phyloP scores from a whole-genome alignment of 2,888 invertebrate species.

The Microctonus aethiopoides region DNA sequence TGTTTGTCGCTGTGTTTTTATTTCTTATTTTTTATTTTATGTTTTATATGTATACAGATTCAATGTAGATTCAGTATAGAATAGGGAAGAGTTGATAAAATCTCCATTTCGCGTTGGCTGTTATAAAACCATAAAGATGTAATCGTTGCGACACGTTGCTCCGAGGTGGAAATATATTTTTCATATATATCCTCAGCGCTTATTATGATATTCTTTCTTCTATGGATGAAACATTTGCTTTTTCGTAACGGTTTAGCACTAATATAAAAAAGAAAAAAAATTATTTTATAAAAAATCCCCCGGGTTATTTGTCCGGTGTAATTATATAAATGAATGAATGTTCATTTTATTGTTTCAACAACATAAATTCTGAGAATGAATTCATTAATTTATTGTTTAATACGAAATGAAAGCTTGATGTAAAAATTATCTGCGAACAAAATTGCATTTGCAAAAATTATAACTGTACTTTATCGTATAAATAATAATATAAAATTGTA shows the following conservation, averaged over 20 bases:
- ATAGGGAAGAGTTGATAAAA: conserved; percentile 42
- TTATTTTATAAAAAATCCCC: no score
- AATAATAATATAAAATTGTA: no score
- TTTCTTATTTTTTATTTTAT: no score
- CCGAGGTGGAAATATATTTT: conserved; percentile 12
- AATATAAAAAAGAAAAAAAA: background rate
- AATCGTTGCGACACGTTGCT: conserved; percentile 51
- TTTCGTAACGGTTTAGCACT: background rate
- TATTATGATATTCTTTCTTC: background rate
- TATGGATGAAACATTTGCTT: background rate
- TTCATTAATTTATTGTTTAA: background rate
- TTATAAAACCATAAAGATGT: conserved; percentile 65
- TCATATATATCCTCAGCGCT: background rate
- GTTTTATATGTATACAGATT: background rate
- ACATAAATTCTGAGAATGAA: background rate
- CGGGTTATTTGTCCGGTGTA: no score
- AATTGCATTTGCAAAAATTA: no score
- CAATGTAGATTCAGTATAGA: conserved; percentile 12
- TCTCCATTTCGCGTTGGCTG: conserved; percentile 47
- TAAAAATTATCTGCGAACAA: no score
- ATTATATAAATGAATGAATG: background rate
- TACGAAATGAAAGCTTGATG: no score
- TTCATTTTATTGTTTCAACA: background rate
- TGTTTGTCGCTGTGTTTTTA: conserved; percentile 20
- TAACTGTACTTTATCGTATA: no score